These are phyloP conservation scores for Apis florea DNA, from an alignment of 1,140 invertebrate genomes.

Conservation along the genomic window DNA sequence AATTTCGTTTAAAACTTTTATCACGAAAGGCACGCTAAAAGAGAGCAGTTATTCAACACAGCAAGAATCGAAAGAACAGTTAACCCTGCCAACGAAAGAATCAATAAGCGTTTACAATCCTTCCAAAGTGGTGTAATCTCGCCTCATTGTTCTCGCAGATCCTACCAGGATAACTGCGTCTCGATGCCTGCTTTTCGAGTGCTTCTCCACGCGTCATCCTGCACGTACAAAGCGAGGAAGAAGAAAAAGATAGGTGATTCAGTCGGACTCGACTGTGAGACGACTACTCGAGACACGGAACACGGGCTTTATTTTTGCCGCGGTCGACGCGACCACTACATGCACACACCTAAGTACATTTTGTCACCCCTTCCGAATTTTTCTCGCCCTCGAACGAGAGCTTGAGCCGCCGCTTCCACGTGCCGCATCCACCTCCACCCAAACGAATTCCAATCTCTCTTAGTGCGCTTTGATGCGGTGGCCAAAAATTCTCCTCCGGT, in stretches of 20 bases:
- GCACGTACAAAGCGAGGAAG: too few relatives aligned
- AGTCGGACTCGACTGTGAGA: slow-evolving; percentile 31
- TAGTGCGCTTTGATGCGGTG: slow-evolving; percentile 42
- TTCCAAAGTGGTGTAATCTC: background rate
- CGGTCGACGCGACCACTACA: background rate
- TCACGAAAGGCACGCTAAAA: too few relatives aligned
- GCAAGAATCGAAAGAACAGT: too few relatives aligned
- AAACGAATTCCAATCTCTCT: slow-evolving; percentile 52
- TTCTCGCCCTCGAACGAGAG: slow-evolving; percentile 9
- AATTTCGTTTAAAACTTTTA: too few relatives aligned
- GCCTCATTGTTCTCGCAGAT: background rate
- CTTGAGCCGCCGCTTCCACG: slow-evolving; percentile 14
- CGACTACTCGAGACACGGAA: slow-evolving; percentile 63
- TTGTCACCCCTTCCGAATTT: slow-evolving; percentile 26
- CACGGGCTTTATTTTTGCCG: slow-evolving; percentile 61
- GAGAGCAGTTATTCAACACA: too few relatives aligned
- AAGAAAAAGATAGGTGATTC: too few relatives aligned
- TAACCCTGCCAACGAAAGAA: background rate
- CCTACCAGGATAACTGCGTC: background rate
- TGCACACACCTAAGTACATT: background rate
- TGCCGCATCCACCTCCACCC: slow-evolving; percentile 1
- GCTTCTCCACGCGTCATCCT: too few relatives aligned
- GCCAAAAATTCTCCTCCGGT: slow-evolving; percentile 32
- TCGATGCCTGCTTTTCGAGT: background rate
- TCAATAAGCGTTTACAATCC: slow-evolving; percentile 19